Evolutionary conservation across 2,113 vertebrate species (phyloP), one percentile per base, ranked within the genome.

Genomic region (Salvelinus fontinalis): DNA sequence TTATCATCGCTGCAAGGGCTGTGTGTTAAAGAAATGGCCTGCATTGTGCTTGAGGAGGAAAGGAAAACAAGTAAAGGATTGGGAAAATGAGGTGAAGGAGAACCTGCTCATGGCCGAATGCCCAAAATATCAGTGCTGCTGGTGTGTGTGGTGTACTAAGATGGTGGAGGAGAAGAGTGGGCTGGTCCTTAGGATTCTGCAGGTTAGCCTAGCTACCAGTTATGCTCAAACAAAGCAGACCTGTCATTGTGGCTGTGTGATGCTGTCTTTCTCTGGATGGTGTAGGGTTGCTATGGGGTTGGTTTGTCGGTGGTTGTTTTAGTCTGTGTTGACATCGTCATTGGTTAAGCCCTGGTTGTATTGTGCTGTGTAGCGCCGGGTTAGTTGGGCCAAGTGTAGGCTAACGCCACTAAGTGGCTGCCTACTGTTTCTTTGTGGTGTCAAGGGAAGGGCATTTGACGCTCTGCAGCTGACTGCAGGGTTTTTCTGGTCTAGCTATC

Each of bases 341-440:
- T 80, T 65, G 54, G 65, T 80, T 68, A 68, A 34, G 69, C 70
- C 69, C 51, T 22, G 34, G 51, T 16, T 27, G 48, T 44, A 73
- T 68, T 18, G 29, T 48, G 49, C 64, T 5, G 60, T 57, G 22
- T n/a, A 59, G 22, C 44, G 51, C 5, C 12, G 14, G 39, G 57
- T 71, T 4, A 39, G 34, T 51, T 66, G 59, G 24, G 27, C 51
- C 75, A 64, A 72, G 62, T 27, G 18, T 16, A 48, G 59, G 22
- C 64, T 26, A 48, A 70, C 59, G 60, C 29, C 5, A 68, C 29
- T 68, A 80, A 74, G 86, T 82, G 65, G 72, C 78, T 76, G 74
- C 75, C 83, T 81, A 27, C 75, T 70, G 76, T 71, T 88, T 86
- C 86, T 91, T 92, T 93, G 92, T 93, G 88, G 85, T 83, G 70